Evolutionary conservation across 2,797 vertebrate genomes (phyloP).

Genomic region (Diglossa cyanea): DNA sequence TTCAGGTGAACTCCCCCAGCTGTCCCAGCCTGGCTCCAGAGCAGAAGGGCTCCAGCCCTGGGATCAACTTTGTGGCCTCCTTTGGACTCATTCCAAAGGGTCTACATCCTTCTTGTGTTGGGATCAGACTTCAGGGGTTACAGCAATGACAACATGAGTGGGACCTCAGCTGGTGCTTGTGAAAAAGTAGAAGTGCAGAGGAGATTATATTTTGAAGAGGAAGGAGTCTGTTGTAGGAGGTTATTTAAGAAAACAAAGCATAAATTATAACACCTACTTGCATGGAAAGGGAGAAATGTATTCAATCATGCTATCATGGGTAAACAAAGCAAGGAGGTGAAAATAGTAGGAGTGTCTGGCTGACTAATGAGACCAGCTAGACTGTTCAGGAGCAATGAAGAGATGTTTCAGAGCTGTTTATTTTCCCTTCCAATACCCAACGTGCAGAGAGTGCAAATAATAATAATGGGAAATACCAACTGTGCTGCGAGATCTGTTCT

Average conservation of each 20-base stretch:
- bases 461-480: background rate
- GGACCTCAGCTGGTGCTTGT: background rate
- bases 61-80: background rate
- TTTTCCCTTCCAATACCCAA: background rate
- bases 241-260: conserved; percentile 29
- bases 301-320: background rate
- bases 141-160: rapidly evolving
- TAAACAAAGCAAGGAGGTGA: conserved; percentile 25
- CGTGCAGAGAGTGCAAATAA: background rate
- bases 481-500: background rate
- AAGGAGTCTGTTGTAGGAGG: background rate
- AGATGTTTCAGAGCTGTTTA: background rate
- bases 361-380: background rate
- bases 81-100: rapidly evolving
- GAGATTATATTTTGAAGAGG: background rate
- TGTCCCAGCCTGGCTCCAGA: background rate
- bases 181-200: background rate
- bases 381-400: background rate
- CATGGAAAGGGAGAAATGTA: background rate
- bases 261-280: conserved; percentile 31
- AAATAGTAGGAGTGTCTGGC: background rate
- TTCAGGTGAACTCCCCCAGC: background rate
- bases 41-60: background rate
- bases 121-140: background rate
- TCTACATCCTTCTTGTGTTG: background rate